phyloP scores from a whole-genome alignment of 2,113 vertebrate species.

The Mesocricetus auratus region DNA sequence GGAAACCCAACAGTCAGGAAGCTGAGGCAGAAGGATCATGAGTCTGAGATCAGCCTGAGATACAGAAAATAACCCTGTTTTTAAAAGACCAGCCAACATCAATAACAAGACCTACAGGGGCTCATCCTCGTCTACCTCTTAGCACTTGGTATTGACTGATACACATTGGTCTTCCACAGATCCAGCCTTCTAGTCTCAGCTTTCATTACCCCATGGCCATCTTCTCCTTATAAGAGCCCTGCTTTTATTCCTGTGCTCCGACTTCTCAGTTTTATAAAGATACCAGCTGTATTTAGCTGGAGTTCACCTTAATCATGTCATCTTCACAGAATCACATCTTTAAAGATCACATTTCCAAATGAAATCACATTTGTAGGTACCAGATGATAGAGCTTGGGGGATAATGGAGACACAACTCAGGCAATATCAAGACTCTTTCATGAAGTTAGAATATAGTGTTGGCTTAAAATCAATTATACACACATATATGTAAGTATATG shows the following conservation, averaged over 20 bases:
- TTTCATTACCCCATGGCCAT: neutral
- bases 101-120: neutral
- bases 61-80: neutral
- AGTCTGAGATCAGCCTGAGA: neutral
- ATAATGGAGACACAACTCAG: neutral
- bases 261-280: neutral
- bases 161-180: neutral
- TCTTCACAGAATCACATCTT: neutral
- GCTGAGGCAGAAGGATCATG: neutral
- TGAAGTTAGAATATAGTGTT: neutral
- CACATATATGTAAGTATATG: neutral
- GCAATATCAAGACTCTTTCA: neutral
- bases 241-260: neutral
- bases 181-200: neutral
- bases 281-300: neutral
- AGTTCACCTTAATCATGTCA: neutral
- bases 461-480: neutral
- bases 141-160: neutral
- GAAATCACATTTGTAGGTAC: neutral
- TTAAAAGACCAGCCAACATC: neutral
- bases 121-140: neutral
- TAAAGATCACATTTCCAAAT: neutral
- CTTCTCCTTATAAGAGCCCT: neutral
- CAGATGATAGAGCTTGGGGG: neutral
- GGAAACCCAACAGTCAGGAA: neutral